Conservation (phyloP, 2,888 invertebrate species). For the Litoditis marina region DNA sequence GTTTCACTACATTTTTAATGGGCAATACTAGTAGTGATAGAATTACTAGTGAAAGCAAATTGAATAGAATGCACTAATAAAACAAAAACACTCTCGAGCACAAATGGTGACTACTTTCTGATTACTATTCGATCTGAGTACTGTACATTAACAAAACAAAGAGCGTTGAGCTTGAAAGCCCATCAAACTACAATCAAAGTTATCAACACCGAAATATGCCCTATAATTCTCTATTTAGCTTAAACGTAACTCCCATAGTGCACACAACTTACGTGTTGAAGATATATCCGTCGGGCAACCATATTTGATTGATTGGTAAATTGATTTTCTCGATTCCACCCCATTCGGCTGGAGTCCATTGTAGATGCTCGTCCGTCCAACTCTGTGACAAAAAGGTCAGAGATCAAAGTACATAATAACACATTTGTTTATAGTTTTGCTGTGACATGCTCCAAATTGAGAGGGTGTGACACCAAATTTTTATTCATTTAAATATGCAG, state of each 20-base stretch:
- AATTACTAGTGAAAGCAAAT: too few relatives aligned
- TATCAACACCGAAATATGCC: not conserved
- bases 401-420: too few relatives aligned
- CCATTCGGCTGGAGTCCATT: slow-evolving; percentile 46
- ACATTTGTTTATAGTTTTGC: not conserved
- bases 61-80: too few relatives aligned
- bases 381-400: slow-evolving; percentile 22
- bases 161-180: too few relatives aligned
- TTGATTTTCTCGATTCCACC: slow-evolving; percentile 42
- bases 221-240: too few relatives aligned
- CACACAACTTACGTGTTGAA: slow-evolving; percentile 44
- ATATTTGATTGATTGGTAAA: slow-evolving; percentile 39
- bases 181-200: not conserved
- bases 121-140: too few relatives aligned
- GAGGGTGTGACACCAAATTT: too few relatives aligned
- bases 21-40: too few relatives aligned
- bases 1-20: too few relatives aligned
- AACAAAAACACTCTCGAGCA: too few relatives aligned
- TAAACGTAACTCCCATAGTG: not conserved
- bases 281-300: slow-evolving; percentile 50
- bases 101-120: too few relatives aligned
- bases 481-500: not conserved
- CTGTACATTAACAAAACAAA: too few relatives aligned
- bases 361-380: slow-evolving; percentile 45
- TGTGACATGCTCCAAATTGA: not conserved